Evolutionary conservation across 2,797 vertebrate genomes (phyloP), one percentile per base, ranked within the genome.

Genomic region (Esox lucius): DNA sequence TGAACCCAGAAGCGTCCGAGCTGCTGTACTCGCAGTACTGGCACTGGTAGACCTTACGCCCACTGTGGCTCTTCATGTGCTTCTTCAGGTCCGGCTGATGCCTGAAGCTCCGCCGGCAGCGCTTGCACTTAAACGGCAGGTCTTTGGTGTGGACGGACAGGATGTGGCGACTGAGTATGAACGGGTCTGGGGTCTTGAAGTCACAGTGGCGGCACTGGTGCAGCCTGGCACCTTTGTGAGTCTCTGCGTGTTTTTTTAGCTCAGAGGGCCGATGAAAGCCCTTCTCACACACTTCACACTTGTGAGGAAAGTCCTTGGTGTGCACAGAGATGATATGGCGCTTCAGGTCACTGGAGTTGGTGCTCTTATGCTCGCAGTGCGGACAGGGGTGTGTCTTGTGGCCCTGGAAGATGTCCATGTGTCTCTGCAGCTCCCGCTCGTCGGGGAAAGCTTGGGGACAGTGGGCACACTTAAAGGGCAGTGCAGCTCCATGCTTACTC

Each of bases 21-120:
- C 95, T 96, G 91, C 91, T 96, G 82, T 96, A 96, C 79, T 96
- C 94, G 76, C 95, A 96, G 87, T 96, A 96, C 91, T 96, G 94
- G 88, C 95, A 96, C 68, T 96, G 95, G 87, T 96, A 96, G 26
- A 96, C 93, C 81, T 96, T 94, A 69, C 95, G 93, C 76, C 95
- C 95, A 15, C 94, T 94, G 88, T 95, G 95, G 16, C 94, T 95
- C 90, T 96, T 96, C 93, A 96, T 95, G 81, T 95, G 94, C 90
- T 96, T 96, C 90, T 96, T 96, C 11, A 95, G 92, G 83, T 95
- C 95, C 0, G 88, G 94, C 76, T 95, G 95, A 83, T 95, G 94
- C 76, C 95, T 90, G 84, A 96, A 95, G 8, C 94, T 94, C 82
- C 94, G 91, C 85, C 94, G 93, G 84, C 94, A 95, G 64, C 93